A percentile compares a stretch with the other conserved stretches of the same genome.
phyloP scores from a whole-genome alignment of 1,140 invertebrate species.

The Solen grandis region DNA sequence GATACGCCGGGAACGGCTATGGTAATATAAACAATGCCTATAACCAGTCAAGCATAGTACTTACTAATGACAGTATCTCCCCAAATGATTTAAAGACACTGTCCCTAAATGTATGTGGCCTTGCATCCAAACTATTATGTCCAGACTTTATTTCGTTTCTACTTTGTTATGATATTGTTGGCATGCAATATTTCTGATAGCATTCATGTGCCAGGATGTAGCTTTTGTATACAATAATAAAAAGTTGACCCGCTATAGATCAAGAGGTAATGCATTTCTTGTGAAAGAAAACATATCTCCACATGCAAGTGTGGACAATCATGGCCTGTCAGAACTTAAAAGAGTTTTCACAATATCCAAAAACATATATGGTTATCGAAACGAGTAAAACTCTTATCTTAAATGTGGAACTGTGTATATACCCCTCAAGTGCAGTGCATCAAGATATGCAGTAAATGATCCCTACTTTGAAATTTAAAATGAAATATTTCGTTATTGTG shows the following conservation, averaged over 20 bases:
- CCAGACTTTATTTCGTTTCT: conserved; percentile 45
- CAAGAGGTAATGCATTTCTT: conserved; percentile 27
- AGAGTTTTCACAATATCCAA: conserved; percentile 19
- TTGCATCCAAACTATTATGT: conserved; percentile 4
- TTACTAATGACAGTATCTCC: not conserved
- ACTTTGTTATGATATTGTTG: conserved; percentile 15
- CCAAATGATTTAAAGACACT: conserved; percentile 27
- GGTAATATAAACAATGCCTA: not conserved
- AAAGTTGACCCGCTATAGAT: conserved; percentile 13
- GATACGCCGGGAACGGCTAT: too few relatives aligned
- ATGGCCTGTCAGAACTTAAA: not conserved
- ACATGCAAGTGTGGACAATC: not conserved
- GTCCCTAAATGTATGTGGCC: conserved; percentile 48
- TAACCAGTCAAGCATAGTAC: not conserved
- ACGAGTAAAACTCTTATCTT: too few relatives aligned
- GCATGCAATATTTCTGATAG: conserved; percentile 25
- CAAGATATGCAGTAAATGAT: conserved; percentile 16
- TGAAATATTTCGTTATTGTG: conserved; percentile 14
- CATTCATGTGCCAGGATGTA: not conserved
- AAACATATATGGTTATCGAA: not conserved
- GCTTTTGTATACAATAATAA: conserved; percentile 12
- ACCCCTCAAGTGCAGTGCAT: conserved; percentile 3
- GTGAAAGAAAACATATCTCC: conserved; percentile 10
- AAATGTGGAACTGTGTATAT: conserved; percentile 34
- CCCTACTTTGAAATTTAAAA: conserved; percentile 24